A percentile compares a stretch with the other conserved stretches of the same genome.
Evolutionary conservation across 2,113 vertebrate species (phyloP).

Genomic region (Rhea americana): DNA sequence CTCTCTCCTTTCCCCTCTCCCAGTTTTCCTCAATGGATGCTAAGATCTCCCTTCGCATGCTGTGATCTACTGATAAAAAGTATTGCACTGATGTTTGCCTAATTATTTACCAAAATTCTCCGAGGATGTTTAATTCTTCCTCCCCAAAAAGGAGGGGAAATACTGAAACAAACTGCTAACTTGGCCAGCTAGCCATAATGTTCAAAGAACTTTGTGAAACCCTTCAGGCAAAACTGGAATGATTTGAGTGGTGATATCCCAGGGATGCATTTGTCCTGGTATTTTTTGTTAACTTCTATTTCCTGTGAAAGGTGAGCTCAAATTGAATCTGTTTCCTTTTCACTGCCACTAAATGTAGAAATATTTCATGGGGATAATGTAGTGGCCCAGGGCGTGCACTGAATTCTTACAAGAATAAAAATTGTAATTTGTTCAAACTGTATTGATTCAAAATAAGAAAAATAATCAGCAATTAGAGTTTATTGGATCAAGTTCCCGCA

Average conservation of each 20-base stretch:
- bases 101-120: background rate
- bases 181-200: background rate
- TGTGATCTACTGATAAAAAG: background rate
- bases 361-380: background rate
- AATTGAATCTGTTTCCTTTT: background rate
- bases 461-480: background rate
- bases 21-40: rapidly evolving
- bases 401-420: background rate
- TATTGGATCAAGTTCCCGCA: background rate
- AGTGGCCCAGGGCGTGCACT: background rate
- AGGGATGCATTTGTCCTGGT: background rate
- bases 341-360: background rate
- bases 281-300: background rate
- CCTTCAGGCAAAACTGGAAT: background rate
- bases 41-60: background rate
- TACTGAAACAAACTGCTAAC: background rate
- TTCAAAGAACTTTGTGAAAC: background rate
- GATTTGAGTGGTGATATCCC: background rate
- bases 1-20: background rate
- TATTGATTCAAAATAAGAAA: background rate
- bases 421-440: background rate
- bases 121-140: background rate
- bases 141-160: background rate
- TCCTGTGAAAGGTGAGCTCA: background rate
- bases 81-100: background rate